phyloP scores from a whole-genome alignment of 1,140 invertebrate species.

The Teleopsis dalmanni region DNA sequence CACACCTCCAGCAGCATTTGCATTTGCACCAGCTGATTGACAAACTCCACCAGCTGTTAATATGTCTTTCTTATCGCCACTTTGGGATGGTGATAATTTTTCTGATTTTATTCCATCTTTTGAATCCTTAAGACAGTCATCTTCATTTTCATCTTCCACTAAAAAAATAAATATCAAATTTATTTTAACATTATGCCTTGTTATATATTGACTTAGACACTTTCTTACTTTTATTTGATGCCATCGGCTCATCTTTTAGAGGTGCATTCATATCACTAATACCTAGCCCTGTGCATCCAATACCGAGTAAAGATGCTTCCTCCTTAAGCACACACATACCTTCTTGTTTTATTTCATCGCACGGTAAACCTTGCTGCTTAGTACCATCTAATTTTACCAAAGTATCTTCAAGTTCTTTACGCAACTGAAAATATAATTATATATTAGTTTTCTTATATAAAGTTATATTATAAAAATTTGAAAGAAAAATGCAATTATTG shows the following conservation, averaged over 20 bases:
- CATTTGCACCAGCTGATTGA: slow-evolving; percentile 14
- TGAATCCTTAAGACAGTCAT: slow-evolving; percentile 47
- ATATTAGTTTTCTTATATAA: not conserved
- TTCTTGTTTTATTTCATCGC: slow-evolving; percentile 57
- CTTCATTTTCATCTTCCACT: slow-evolving; percentile 31
- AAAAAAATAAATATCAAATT: no score
- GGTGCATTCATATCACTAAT: slow-evolving; percentile 28
- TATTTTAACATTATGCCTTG: no score
- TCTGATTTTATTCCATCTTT: slow-evolving; percentile 54
- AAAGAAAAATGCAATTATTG: not conserved
- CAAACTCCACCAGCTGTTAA: not conserved
- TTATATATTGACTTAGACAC: no score
- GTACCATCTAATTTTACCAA: slow-evolving; percentile 52
- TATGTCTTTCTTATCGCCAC: slow-evolving; percentile 37
- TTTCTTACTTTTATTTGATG: slow-evolving; percentile 30
- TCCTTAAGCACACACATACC: slow-evolving; percentile 50
- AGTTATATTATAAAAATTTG: not conserved
- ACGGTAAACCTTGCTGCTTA: slow-evolving; percentile 46
- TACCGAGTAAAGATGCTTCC: slow-evolving; percentile 44
- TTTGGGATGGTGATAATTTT: slow-evolving; percentile 19
- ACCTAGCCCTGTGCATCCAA: slow-evolving; percentile 6
- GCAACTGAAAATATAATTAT: slow-evolving; percentile 42
- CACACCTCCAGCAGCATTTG: not conserved
- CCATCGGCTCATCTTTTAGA: slow-evolving; percentile 45
- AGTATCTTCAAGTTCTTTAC: slow-evolving; percentile 64